Base-by-base conservation (phyloP, 2,797 vertebrate genomes). In the Characodon lateralis region DNA sequence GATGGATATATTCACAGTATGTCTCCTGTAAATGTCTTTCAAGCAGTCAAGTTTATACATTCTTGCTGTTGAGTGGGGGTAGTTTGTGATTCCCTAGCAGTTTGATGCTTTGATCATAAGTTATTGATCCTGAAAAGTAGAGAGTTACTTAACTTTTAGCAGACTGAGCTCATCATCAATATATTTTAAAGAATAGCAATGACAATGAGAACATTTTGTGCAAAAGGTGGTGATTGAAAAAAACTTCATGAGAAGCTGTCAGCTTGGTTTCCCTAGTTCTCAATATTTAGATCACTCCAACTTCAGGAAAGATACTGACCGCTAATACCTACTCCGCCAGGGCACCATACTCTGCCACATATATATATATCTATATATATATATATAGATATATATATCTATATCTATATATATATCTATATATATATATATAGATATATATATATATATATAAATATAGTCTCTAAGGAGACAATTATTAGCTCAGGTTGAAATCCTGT, bases 401-500 rank as follows among this genome's bases (percentile, higher is more conserved):
- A 46, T 46, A 46, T 46, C 8, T 46, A 46, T 43, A 43, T 43
- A 2, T 43, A 43, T 43, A 2, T 43, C 5, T 43, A 2, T 43
- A 43, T 43, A 43, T 43, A 43, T 43, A 43, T 43, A 43, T 43
- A 43, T 43, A 43, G 3, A 46, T 9, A 46, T 46, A 46, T 46
- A 46, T 46, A 46, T 46, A 46, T 46, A 46, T 46, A 0, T 46
- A 46, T 46, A 46, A 31, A 35, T 35, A 10, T 63, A 5, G 59
- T 86, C 71, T 76, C 28, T 48, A 79, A 70, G 58, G n/a, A 61
- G 72, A 82, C 26, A 70, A 68, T 78, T 59, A 22, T n/a, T n/a
- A 71, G 85, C 77, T 84, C 80, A 88, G 83, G 85, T 79, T 77
- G n/a, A 83, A 76, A 83, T 83, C 73, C 83, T 86, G 82, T 74